Percentiles rank a stretch among this genome's conserved stretches.
phyloP scores from a whole-genome alignment of 1,140 invertebrate genomes.

The Calycopis cecrops region DNA sequence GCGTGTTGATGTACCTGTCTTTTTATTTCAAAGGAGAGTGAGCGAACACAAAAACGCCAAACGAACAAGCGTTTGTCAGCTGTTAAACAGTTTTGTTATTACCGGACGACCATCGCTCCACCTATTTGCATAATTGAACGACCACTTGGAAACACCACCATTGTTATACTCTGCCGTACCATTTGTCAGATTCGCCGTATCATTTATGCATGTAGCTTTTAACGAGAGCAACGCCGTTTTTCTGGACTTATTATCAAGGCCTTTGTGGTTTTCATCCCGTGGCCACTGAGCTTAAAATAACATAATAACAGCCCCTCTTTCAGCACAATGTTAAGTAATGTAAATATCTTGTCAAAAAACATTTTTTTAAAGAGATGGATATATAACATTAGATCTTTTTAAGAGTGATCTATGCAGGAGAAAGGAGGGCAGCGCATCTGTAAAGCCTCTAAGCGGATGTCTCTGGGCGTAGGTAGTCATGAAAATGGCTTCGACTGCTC shows the following conservation, averaged over 20 bases:
- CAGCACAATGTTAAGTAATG: too few relatives aligned
- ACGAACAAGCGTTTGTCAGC: slow-evolving; percentile 51
- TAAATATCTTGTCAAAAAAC: too few relatives aligned
- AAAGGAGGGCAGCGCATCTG: too few relatives aligned
- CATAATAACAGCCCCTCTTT: not conserved
- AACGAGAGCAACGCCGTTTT: slow-evolving; percentile 64
- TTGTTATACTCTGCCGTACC: slow-evolving; percentile 72
- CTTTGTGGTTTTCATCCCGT: slow-evolving; percentile 55
- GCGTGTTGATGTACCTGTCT: slow-evolving; percentile 49
- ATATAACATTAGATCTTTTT: too few relatives aligned
- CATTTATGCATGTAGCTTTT: slow-evolving; percentile 72
- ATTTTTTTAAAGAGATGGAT: too few relatives aligned
- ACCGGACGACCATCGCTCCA: slow-evolving; percentile 60
- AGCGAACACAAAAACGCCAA: slow-evolving; percentile 57
- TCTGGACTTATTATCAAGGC: slow-evolving; percentile 67
- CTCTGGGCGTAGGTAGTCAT: too few relatives aligned
- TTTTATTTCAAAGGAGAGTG: slow-evolving; percentile 59
- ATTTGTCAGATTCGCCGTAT: slow-evolving; percentile 73
- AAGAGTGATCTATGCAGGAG: too few relatives aligned
- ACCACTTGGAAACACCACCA: slow-evolving; percentile 69
- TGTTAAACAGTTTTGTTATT: slow-evolving; percentile 74
- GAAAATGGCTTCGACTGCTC: too few relatives aligned
- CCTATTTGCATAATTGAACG: slow-evolving; percentile 74
- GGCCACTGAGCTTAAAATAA: slow-evolving; percentile 42
- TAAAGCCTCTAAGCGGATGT: too few relatives aligned